Base-by-base conservation (phyloP, 1,140 invertebrate species). In the Paracyclopina nana region DNA sequence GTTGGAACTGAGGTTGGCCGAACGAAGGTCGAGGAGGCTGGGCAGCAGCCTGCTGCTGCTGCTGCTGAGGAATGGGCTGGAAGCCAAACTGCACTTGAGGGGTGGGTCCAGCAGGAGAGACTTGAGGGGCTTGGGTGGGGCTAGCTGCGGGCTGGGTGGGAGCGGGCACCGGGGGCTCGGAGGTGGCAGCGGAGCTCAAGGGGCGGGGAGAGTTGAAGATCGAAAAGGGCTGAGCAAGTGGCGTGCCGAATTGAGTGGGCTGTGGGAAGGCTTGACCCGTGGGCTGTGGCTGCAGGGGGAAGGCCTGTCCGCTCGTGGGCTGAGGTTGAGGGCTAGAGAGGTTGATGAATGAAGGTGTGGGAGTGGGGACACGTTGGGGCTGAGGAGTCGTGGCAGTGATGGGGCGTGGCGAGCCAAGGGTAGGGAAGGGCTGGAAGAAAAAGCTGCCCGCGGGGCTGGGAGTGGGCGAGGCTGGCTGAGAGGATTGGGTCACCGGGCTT, bases 341-440 rank as follows among this genome's bases (percentile, higher is more conserved):
- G 43, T 45, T 2, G 49, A n/a, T 3, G 25, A 18, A 14, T 20
- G 38, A 46, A 24, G 50, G 40, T 6, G 5, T 42, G 34, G 11
- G 22, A 2, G 18, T 18, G 25, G 42, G 25, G 46, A 20, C 14
- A 26, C n/a, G 27, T n/a, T 30, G 29, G 29, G 29, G 29, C 5
- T 24, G n/a, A 6, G 42, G 2, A 6, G 16, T 24, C 4, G 24
- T 25, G 42, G 12, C 14, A 24, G 24, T 11, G 12, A 27, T 20
- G 4, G 49, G 16, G 43, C 38, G 38, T 9, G 22, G 38, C 11
- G 38, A 41, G 11, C 30, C 50, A 52, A 41, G 38, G 24, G 45
- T 48, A 40, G 45, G 28, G 25, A 48, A 48, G 22, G 45, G 45
- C 30, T 48, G 16, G 25, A 48, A 48, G 45, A 48, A 48, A 29